A percentile compares a stretch with the other conserved stretches of the same genome.
Evolutionary conservation across 2,113 vertebrate species (phyloP).

Genomic region (Perognathus longimembris): DNA sequence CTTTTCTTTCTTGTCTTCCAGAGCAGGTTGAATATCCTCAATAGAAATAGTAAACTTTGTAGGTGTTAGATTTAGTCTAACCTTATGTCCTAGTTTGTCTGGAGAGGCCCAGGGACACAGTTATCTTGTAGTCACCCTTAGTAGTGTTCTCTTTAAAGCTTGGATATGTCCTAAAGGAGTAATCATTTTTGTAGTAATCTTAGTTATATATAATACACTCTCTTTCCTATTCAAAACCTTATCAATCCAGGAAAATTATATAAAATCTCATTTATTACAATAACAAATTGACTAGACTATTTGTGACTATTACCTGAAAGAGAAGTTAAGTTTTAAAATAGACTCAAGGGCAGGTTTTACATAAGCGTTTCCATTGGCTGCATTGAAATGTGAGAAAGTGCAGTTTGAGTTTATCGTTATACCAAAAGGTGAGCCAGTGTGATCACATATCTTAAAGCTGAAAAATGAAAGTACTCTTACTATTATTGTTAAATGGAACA

Average conservation of each 20-base stretch:
- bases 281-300: background rate
- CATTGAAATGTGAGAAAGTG: constrained; percentile 43
- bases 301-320: background rate
- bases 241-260: constrained; percentile 14
- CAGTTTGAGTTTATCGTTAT: constrained; percentile 59
- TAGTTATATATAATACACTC: background rate
- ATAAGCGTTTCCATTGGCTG: constrained; percentile 34
- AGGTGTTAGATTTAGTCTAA: background rate
- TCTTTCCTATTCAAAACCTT: constrained; percentile 24
- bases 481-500: background rate
- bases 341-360: constrained; percentile 40
- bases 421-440: constrained; percentile 49
- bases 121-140: background rate
- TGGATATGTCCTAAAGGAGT: background rate
- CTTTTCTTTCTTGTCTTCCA: background rate
- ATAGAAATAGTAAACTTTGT: background rate
- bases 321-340: constrained; percentile 23
- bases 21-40: background rate
- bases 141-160: background rate
- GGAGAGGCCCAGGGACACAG: background rate
- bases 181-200: background rate
- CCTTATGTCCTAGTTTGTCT: background rate
- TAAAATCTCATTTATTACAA: background rate
- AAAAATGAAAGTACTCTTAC: constrained; percentile 36
- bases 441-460: constrained; percentile 25